Evolutionary conservation across 1,140 invertebrate species (phyloP).

Genomic region (Callitettix versicolor): DNA sequence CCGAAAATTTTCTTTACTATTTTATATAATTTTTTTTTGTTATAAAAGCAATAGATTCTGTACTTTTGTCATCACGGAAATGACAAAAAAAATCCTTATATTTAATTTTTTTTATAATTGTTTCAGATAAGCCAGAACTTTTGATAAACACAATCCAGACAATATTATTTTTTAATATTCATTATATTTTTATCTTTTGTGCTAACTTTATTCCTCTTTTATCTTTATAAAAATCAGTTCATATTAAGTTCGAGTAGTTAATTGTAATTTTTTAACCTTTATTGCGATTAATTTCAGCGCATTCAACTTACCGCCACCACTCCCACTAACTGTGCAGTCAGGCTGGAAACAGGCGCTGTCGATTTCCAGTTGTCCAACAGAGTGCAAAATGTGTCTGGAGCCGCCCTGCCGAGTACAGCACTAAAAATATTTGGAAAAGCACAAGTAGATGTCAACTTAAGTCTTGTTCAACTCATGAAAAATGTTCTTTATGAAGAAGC

Average conservation of each 20-base stretch:
- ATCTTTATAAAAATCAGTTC: background rate
- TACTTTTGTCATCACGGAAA: no score
- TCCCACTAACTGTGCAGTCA: constrained; percentile 90
- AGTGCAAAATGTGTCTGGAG: constrained; percentile 74
- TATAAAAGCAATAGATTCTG: no score
- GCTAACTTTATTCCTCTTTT: background rate
- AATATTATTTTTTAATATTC: no score
- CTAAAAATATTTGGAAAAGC: constrained; percentile 87
- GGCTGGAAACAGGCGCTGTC: constrained; percentile 83
- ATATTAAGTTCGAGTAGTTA: constrained; percentile 1
- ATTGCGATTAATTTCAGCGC: constrained; percentile 58
- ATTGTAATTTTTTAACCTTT: no score
- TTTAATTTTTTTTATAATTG: no score
- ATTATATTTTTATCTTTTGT: no score
- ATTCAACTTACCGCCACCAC: constrained; percentile 97
- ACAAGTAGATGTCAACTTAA: constrained; percentile 87
- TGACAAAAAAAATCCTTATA: no score
- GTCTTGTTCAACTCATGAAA: constrained; percentile 83
- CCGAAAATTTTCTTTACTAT: no score
- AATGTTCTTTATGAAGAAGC: constrained; percentile 94
- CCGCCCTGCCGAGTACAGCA: constrained; percentile 44
- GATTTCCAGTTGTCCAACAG: constrained; percentile 89
- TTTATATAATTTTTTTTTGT: no score
- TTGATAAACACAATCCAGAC: no score
- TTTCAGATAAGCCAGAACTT: no score